Evolutionary conservation across 2,113 vertebrate species (phyloP).

Genomic region (Hyaena hyaena): DNA sequence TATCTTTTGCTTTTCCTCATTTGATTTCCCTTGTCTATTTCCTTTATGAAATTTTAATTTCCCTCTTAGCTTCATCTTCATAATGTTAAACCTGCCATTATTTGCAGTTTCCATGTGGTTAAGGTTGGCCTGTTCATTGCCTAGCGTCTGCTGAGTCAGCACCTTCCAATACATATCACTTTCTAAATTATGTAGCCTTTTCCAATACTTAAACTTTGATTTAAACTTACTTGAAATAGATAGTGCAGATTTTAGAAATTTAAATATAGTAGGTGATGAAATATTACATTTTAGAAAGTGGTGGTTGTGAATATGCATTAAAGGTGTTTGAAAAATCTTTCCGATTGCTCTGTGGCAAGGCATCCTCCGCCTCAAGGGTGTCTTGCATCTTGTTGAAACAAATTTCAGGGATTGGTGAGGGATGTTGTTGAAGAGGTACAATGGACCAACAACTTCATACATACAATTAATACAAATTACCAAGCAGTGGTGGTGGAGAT

Average conservation of each 20-base stretch:
- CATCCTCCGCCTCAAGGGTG: not conserved
- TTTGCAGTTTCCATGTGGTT: conserved; percentile 29
- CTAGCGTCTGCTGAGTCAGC: conserved; percentile 34
- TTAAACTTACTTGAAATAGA: conserved; percentile 63
- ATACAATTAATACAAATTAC: conserved; percentile 53
- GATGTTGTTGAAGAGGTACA: not conserved
- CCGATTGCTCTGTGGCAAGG: not conserved
- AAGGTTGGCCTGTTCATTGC: not conserved
- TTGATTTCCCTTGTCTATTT: conserved; percentile 30
- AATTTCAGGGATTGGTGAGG: not conserved
- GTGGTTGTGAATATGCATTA: conserved; percentile 17
- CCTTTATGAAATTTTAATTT: conserved; percentile 45
- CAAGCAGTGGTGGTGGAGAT: not conserved
- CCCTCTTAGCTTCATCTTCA: not conserved
- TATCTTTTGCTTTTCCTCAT: not conserved
- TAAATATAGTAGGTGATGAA: conserved; percentile 64
- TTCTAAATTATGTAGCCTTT: conserved; percentile 62
- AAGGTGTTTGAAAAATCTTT: conserved; percentile 50
- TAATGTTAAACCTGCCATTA: not conserved
- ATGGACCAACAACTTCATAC: not conserved
- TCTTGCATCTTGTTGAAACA: conserved; percentile 11
- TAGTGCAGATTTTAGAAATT: conserved; percentile 64
- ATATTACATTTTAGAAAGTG: conserved; percentile 55
- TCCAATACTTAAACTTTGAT: conserved; percentile 56
- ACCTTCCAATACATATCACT: not conserved